Percentiles rank a stretch among this genome's conserved stretches.
Conservation (phyloP, 2,113 vertebrate species). For the Zosterops lateralis region DNA sequence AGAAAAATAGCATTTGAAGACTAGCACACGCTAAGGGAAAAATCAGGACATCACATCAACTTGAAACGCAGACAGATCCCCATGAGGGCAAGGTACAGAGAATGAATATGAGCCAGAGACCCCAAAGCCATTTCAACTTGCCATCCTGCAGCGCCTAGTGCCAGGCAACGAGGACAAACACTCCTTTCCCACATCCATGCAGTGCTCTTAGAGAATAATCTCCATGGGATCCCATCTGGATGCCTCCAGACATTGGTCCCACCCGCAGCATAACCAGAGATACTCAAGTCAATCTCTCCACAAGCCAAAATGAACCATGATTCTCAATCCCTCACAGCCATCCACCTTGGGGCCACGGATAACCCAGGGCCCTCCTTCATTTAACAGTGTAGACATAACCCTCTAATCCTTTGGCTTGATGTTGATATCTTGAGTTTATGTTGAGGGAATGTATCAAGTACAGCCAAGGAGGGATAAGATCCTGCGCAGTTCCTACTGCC, state of each 20-base stretch:
- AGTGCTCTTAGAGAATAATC: background rate
- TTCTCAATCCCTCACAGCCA: background rate
- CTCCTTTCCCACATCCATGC: background rate
- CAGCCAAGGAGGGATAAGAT: conserved; percentile 36
- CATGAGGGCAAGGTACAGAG: background rate
- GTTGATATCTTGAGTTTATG: background rate
- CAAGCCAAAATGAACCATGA: background rate
- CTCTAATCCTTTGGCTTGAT: conserved; percentile 6
- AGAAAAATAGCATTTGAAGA: background rate
- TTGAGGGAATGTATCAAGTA: background rate
- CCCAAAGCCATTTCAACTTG: background rate
- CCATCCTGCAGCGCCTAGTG: background rate
- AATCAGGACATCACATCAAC: background rate
- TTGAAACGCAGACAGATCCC: background rate
- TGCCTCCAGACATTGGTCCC: accelerated
- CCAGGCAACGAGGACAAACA: background rate
- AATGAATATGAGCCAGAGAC: background rate
- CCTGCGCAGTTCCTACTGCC: background rate
- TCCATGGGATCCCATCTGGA: background rate
- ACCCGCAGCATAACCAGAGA: background rate
- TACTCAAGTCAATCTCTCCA: background rate
- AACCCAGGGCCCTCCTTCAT: background rate
- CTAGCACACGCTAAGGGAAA: background rate
- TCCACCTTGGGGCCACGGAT: background rate
- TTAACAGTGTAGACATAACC: accelerated